Percentiles rank a stretch among this genome's conserved stretches.
phyloP scores from a whole-genome alignment of 2,797 vertebrate species.

The Poeciliopsis gracilis region DNA sequence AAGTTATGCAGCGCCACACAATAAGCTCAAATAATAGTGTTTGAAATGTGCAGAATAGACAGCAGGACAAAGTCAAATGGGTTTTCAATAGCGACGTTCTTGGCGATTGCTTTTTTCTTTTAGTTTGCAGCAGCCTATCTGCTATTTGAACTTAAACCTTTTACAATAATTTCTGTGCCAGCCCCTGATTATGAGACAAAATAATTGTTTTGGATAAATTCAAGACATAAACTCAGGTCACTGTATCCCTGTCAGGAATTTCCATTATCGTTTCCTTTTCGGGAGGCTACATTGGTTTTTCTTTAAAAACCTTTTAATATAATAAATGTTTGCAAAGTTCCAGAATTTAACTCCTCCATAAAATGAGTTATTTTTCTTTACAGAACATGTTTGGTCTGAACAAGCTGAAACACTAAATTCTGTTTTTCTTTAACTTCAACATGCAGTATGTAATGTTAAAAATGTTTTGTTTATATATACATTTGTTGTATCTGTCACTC shows the following conservation, averaged over 20 bases:
- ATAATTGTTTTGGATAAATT: neutral
- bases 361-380: neutral
- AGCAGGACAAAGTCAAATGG: neutral
- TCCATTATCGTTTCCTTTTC: neutral
- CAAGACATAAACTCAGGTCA: neutral
- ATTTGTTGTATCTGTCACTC: no score
- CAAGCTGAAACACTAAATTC: neutral
- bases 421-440: neutral
- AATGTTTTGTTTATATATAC: no score
- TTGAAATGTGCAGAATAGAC: constrained; percentile 80
- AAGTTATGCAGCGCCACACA: constrained; percentile 97
- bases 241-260: neutral
- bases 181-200: constrained; percentile 21
- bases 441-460: no score
- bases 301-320: neutral
- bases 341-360: neutral
- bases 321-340: neutral
- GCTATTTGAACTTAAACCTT: constrained; percentile 45
- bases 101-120: constrained; percentile 79
- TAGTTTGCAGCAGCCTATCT: constrained; percentile 54
- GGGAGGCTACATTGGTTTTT: neutral
- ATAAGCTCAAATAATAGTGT: constrained; percentile 95
- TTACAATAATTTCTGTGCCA: constrained; percentile 47
- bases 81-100: constrained; percentile 56
- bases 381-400: neutral